Conservation (phyloP, 1,140 invertebrate species). For the Lepidurus packardi region DNA sequence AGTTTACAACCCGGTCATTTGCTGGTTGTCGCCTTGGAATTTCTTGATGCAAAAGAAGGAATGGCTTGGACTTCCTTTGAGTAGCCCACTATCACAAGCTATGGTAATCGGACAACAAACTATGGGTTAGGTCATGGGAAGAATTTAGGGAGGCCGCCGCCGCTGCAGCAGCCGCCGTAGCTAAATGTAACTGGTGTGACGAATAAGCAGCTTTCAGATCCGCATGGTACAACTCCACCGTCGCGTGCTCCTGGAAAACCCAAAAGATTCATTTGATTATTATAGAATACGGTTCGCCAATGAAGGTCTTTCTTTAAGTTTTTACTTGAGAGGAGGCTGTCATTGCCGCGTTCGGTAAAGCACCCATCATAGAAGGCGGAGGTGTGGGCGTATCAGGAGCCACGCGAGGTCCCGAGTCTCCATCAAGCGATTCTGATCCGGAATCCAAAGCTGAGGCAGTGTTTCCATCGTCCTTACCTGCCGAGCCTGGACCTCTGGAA, state of each 20-base stretch:
- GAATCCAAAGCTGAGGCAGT: slow-evolving; percentile 37
- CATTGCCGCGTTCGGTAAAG: slow-evolving; percentile 20
- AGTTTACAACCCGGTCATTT: neutral
- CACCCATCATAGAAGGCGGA: slow-evolving; percentile 24
- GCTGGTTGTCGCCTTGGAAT: neutral
- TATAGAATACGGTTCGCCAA: neutral
- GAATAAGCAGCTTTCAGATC: slow-evolving; percentile 39
- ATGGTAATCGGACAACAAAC: slow-evolving; percentile 41
- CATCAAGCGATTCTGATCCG: slow-evolving; percentile 37
- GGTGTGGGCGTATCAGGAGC: slow-evolving; percentile 34
- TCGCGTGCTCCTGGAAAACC: slow-evolving; percentile 30
- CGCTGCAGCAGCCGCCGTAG: slow-evolving; percentile 31
- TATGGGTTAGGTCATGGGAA: slow-evolving; percentile 37
- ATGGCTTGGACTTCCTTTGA: slow-evolving; percentile 9
- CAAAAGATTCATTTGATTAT: neutral
- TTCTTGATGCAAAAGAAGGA: slow-evolving; percentile 11
- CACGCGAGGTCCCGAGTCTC: slow-evolving; percentile 34
- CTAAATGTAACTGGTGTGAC: slow-evolving; percentile 37
- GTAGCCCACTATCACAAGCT: slow-evolving; percentile 43
- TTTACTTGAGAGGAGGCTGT: neutral
- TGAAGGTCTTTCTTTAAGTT: neutral
- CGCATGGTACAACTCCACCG: slow-evolving; percentile 36
- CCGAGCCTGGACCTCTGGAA: slow-evolving; percentile 37
- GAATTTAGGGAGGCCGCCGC: slow-evolving; percentile 31
- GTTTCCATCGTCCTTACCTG: slow-evolving; percentile 38